phyloP scores from a whole-genome alignment of 2,797 vertebrate species.

The Pseudochromis fuscus region DNA sequence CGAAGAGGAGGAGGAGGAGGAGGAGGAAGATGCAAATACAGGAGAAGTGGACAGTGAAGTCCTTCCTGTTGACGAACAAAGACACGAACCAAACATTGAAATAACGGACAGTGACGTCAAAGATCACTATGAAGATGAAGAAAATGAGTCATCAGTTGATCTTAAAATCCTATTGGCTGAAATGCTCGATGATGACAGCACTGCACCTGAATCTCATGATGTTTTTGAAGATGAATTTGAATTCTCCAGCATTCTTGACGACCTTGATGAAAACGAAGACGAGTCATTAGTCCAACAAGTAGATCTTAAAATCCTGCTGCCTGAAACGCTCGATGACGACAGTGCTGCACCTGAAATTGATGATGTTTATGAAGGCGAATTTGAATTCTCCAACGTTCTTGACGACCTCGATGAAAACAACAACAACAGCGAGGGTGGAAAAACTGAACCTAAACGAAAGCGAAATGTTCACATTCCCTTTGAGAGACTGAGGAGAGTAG shows the following conservation, averaged over 20 bases:
- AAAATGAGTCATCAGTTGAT: conserved; percentile 30
- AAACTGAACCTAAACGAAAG: conserved; percentile 46
- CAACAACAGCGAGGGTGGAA: conserved; percentile 74
- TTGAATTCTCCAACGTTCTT: conserved; percentile 35
- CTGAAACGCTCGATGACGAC: conserved; percentile 29
- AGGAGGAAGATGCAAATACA: neutral
- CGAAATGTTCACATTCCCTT: conserved; percentile 43
- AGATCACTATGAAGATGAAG: conserved; percentile 38
- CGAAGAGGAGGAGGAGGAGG: conserved; percentile 10
- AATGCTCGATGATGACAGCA: conserved; percentile 17
- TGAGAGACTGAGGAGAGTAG: conserved; percentile 33
- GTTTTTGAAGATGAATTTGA: conserved; percentile 30
- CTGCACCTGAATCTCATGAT: conserved; percentile 14
- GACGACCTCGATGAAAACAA: conserved; percentile 71
- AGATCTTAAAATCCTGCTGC: conserved; percentile 35
- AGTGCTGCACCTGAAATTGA: conserved; percentile 12
- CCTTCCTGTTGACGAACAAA: conserved; percentile 19
- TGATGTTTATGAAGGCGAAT: conserved; percentile 25
- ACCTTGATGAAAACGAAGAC: conserved; percentile 74
- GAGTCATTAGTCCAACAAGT: conserved; percentile 26
- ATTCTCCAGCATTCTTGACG: conserved; percentile 34
- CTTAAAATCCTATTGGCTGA: conserved; percentile 39
- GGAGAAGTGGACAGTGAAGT: conserved; percentile 14
- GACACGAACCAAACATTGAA: conserved; percentile 5
- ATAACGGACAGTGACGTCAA: conserved; percentile 6